phyloP scores from a whole-genome alignment of 2,113 vertebrate species.

The Odobenus rosmarus region DNA sequence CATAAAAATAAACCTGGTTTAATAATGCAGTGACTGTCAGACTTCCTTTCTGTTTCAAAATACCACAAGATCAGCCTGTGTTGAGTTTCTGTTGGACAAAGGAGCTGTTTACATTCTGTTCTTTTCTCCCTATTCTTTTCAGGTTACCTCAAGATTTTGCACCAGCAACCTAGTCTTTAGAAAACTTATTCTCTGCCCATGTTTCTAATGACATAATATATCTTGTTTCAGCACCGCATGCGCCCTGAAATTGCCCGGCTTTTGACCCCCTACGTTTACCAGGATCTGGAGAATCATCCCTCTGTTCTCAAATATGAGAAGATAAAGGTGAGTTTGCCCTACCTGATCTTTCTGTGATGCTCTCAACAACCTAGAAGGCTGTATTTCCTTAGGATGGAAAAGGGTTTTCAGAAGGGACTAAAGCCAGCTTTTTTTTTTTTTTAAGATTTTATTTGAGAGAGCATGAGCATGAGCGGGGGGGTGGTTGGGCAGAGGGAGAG shows the following conservation, averaged over 20 bases:
- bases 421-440: not conserved
- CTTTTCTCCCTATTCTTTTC: not conserved
- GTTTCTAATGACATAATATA: not conserved
- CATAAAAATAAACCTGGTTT: slow-evolving; percentile 17
- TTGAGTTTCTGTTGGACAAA: not conserved
- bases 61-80: not conserved
- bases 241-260: slow-evolving; percentile 95
- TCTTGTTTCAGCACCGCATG: slow-evolving; percentile 94
- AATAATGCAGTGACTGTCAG: slow-evolving; percentile 13
- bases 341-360: not conserved
- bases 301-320: slow-evolving; percentile 94
- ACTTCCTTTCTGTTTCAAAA: slow-evolving; percentile 21
- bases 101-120: not conserved
- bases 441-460: not conserved
- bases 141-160: not conserved
- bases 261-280: slow-evolving; percentile 94
- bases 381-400: not conserved
- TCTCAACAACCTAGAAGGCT: not conserved
- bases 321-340: slow-evolving; percentile 90
- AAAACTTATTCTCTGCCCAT: not conserved
- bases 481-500: not conserved
- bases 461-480: not conserved
- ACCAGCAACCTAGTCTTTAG: not conserved
- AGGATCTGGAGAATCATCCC: slow-evolving; percentile 92
- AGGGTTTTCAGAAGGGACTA: not conserved